Percentiles rank a stretch among this genome's conserved stretches.
Conservation (phyloP, 2,888 invertebrate species). For the Erynnis tages region DNA sequence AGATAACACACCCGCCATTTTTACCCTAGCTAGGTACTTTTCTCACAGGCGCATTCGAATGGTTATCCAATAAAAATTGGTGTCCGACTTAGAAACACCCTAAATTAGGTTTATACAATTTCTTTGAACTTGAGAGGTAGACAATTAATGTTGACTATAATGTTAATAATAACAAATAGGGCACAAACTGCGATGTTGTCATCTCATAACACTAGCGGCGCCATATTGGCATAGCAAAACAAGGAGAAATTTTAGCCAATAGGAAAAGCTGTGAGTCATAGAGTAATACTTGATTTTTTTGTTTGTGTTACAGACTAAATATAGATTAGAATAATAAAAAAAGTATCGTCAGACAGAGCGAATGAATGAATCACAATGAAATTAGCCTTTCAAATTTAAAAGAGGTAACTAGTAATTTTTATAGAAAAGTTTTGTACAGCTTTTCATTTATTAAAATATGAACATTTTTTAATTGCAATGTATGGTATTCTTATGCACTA, state of each 20-base stretch:
- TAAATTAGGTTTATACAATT: constrained; percentile 51
- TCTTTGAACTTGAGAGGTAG: constrained; percentile 72
- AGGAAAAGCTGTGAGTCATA: constrained; percentile 34
- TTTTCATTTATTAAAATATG: no score
- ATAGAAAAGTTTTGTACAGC: no score
- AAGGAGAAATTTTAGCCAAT: constrained; percentile 41
- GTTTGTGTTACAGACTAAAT: not conserved
- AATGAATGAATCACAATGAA: no score
- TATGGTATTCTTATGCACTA: no score
- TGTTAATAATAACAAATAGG: constrained; percentile 66
- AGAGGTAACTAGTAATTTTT: no score
- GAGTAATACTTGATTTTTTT: constrained; percentile 28
- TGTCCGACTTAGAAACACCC: constrained; percentile 47
- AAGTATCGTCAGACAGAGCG: no score
- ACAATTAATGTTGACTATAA: constrained; percentile 53
- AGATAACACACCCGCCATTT: constrained; percentile 82
- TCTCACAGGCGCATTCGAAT: constrained; percentile 57
- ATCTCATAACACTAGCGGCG: constrained; percentile 79
- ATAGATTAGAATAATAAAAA: no score
- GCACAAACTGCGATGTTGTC: constrained; percentile 81
- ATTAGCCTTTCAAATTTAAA: no score
- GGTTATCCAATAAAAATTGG: constrained; percentile 41
- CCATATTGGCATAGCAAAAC: constrained; percentile 73
- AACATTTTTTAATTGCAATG: no score
- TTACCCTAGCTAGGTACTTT: constrained; percentile 73